Percentiles rank a stretch among this genome's conserved stretches.
These are phyloP conservation scores for Sebastes jordani DNA, from an alignment of 2,797 vertebrate genomes.

Conservation along the genomic window DNA sequence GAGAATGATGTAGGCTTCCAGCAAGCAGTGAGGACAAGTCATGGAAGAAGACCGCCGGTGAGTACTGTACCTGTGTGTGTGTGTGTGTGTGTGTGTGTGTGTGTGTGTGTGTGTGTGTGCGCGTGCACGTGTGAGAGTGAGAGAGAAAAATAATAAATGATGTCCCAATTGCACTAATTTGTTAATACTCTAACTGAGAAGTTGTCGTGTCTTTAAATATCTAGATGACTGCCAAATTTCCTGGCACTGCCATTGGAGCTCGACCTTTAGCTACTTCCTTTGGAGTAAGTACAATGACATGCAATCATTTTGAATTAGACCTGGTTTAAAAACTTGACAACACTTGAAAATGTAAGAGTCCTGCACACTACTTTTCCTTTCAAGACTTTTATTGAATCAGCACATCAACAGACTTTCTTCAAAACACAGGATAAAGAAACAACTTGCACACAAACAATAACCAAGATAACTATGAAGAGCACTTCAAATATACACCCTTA, in stretches of 20 bases:
- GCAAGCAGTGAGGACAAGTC: slow-evolving; percentile 92
- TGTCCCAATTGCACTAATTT: not conserved
- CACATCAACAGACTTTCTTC: not conserved
- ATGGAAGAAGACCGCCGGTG: slow-evolving; percentile 94
- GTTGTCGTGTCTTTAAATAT: slow-evolving; percentile 2
- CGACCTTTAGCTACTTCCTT: slow-evolving; percentile 89
- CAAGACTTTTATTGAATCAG: not conserved
- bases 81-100: no score
- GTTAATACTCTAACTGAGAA: not conserved
- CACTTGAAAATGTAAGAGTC: not conserved
- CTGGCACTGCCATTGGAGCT: slow-evolving; percentile 85
- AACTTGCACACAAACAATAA: not conserved
- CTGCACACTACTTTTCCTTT: not conserved
- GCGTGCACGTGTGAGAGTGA: not conserved
- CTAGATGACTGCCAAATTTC: slow-evolving; percentile 93
- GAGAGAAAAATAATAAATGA: not conserved
- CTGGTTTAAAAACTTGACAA: not conserved
- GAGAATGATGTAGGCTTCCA: slow-evolving; percentile 95
- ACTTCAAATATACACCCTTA: not conserved
- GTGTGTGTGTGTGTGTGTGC: no score
- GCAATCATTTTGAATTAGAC: not conserved
- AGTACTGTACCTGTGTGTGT: slow-evolving; percentile 47
- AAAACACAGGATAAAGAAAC: not conserved
- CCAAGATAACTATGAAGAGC: not conserved
- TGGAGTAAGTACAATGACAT: slow-evolving; percentile 81